Evolutionary conservation across 2,113 vertebrate species (phyloP), one percentile per base, ranked within the genome.

Genomic region (Aplodontia rufa): DNA sequence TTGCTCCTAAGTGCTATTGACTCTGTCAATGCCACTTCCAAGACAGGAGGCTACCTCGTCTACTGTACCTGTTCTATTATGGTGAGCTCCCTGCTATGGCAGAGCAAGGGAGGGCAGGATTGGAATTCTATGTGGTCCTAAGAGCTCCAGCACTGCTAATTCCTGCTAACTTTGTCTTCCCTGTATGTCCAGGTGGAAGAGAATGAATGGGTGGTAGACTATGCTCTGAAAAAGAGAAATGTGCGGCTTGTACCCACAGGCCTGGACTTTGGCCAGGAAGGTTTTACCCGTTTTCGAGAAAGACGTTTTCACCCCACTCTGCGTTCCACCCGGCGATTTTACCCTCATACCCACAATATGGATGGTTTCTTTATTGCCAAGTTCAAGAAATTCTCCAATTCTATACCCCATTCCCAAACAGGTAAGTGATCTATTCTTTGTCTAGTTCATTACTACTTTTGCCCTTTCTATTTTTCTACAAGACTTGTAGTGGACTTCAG

Each of bases 151-250:
- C 93, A 51, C 37, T n/a, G 13, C 80, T 68, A 88, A 40, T 75
- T 75, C 40, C 32, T 58, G 47, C 26, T 32, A 5, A 40, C 9
- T 68, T 6, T 22, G 8, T 84, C 58, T 71, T n/a, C n/a, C 26
- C 19, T 7, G 32, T 2, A 3, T 2, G 0, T 28, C 32, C 97
- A 99, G 99, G 99, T 99, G 90, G 99, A 99, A 87, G 99, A 99
- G 98, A 99, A 99, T 0, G 99, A 99, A 97, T 99, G 99, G 99
- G 99, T 99, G 93, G 99, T 99, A 83, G 99, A 99, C 97, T 99
- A 99, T 0, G 99, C 99, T 69, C 98, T 99, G 97, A 99, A 99
- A 97, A 99, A 99, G 96, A 99, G 99, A 95, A 99, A 99, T 0
- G 99, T 99, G 72, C 99, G 99, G 60, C 98, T 99, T 95, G 99